Evolutionary conservation across 2,888 invertebrate genomes (phyloP), one percentile per base, ranked within the genome.

Genomic region (Phengaris arion): DNA sequence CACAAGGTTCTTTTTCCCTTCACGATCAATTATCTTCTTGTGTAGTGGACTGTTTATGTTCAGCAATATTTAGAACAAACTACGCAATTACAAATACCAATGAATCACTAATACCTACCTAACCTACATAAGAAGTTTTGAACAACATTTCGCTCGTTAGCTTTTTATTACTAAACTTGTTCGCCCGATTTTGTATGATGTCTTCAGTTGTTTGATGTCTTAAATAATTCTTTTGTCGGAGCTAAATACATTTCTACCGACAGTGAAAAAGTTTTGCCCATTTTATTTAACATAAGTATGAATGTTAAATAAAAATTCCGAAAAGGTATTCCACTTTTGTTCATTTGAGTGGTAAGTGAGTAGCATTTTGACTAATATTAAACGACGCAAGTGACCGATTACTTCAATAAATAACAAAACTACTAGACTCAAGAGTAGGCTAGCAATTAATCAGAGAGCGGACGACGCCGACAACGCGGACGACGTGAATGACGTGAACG

Each of bases 161-260:
- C 13, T 68, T 68, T 68, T 68, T 68, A 68, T 68, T 22, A 22
- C 22, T 68, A 68, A 68, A 68, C 68, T 68, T 68, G 68, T 48
- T 68, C 48, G 48, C 48, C n/a, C 48, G 46, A 68, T 48, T 68
- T 68, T 48, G 22, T 68, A 48, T 48, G 48, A 68, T 68, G 48
- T 48, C 68, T 68, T 68, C 35, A 46, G 45, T n/a, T 48, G 68
- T 68, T 68, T 68, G 68, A 68, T 68, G 68, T n/a, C 48, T 68
- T 48, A 68, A 48, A 15, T 57, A 68, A 64, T 64, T 64, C 22
- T 35, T 64, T 64, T 64, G 64, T 64, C 22, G 64, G 64, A 35
- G 64, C 35, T 35, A 10, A 64, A 64, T 35, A 22, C 22, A 59
- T 59, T 10, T 9, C 64, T 35, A 64, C 35, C 64, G 64, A 64